Conservation (phyloP, 2,888 invertebrate species). For the Cyaniris semiargus region DNA sequence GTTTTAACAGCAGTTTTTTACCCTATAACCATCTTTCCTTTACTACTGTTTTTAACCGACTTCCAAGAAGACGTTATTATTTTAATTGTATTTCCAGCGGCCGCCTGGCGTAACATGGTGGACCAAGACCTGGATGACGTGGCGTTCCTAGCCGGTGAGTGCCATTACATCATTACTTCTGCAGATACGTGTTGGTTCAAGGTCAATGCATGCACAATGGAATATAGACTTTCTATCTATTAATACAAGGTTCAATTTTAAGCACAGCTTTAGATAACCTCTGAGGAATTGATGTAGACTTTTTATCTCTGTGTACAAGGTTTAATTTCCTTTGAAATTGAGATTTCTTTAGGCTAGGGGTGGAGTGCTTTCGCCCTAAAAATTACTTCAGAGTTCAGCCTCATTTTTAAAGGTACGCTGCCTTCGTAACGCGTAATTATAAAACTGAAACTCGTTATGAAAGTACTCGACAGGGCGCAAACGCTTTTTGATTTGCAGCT, state of each 20-base stretch:
- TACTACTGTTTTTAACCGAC: background rate
- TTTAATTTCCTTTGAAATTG: conserved; percentile 24
- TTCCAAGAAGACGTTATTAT: background rate
- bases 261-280: background rate
- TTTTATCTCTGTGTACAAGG: background rate
- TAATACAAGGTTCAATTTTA: background rate
- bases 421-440: conserved; percentile 6
- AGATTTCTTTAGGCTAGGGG: background rate
- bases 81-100: conserved; percentile 52
- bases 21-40: too few species aligned
- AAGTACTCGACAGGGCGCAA: background rate
- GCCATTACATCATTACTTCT: conserved; percentile 10
- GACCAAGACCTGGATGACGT: conserved; percentile 96
- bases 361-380: background rate
- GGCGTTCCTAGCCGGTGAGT: conserved; percentile 92
- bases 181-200: conserved; percentile 17
- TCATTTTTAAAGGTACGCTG: background rate
- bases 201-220: background rate
- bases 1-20: background rate
- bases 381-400: background rate
- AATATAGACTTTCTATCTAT: background rate
- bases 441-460: background rate
- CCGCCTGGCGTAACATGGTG: conserved; percentile 88
- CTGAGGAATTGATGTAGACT: background rate
- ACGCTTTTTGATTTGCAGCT: background rate